Percentiles rank a stretch among this genome's conserved stretches.
These are phyloP conservation scores for Pinna nobilis DNA, from an alignment of 1,140 invertebrate species.

Conservation along the genomic window DNA sequence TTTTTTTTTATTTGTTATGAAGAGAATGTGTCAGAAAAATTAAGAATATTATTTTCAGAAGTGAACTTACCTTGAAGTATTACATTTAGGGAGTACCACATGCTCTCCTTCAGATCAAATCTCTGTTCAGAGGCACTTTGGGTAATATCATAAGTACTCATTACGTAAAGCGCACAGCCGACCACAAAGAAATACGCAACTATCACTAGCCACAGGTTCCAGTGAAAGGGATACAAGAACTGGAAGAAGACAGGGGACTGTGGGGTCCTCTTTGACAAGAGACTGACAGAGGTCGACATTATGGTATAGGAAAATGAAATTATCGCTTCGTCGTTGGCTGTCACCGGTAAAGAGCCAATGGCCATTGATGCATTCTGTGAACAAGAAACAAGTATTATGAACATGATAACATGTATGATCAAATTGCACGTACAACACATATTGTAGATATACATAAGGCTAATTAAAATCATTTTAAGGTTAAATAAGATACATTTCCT, in stretches of 20 bases:
- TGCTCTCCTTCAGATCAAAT: constrained; percentile 78
- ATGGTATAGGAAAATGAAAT: constrained; percentile 68
- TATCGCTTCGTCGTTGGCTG: constrained; percentile 53
- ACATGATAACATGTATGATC: no score
- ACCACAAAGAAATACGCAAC: constrained; percentile 59
- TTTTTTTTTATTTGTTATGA: no score
- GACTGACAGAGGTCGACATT: constrained; percentile 57
- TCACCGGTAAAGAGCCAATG: constrained; percentile 63
- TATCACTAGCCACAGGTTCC: constrained; percentile 60
- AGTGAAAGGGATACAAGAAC: constrained; percentile 53
- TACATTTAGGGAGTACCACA: constrained; percentile 95
- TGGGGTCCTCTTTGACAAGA: constrained; percentile 55
- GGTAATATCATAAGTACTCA: constrained; percentile 65
- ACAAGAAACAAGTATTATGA: background rate
- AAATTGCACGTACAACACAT: no score
- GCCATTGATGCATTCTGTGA: constrained; percentile 65
- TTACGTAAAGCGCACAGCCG: constrained; percentile 57
- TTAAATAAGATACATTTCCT: no score
- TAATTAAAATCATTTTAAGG: no score
- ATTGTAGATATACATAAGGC: no score
- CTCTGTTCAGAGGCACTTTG: constrained; percentile 51
- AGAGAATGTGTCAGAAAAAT: background rate
- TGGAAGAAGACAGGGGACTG: constrained; percentile 40
- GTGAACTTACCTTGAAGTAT: constrained; percentile 81
- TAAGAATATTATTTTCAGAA: constrained; percentile 2